Conservation (phyloP, 1,140 invertebrate species). For the Cryptotermes secundus region DNA sequence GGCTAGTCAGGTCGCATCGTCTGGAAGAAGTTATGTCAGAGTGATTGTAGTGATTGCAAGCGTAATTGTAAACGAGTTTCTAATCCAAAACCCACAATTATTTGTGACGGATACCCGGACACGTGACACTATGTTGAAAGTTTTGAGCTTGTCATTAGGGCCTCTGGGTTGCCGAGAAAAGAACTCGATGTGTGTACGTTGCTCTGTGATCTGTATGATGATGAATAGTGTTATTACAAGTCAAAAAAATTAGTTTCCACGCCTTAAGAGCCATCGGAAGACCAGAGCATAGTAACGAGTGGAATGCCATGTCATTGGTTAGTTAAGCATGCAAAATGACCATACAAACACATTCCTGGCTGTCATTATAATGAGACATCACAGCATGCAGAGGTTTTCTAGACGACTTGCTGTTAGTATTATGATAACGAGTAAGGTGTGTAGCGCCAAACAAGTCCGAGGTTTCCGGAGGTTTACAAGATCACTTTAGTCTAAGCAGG, state of each 20-base stretch:
- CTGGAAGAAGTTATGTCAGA: too few species aligned
- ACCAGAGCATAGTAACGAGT: background rate
- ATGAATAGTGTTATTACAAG: background rate
- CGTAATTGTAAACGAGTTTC: too few species aligned
- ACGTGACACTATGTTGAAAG: too few species aligned
- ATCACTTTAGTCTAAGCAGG: too few species aligned
- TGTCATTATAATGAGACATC: background rate
- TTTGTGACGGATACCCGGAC: too few species aligned
- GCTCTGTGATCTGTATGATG: background rate
- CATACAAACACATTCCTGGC: background rate
- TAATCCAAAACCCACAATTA: too few species aligned
- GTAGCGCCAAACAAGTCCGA: background rate
- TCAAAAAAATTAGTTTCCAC: background rate
- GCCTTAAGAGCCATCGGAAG: background rate
- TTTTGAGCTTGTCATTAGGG: background rate
- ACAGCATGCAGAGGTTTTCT: background rate
- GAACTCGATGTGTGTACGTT: background rate
- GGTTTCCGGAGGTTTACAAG: background rate
- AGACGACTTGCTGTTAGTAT: background rate
- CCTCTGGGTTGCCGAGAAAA: background rate
- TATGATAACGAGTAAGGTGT: background rate
- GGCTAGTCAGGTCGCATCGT: too few species aligned
- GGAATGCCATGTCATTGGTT: background rate
- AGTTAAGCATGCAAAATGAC: constrained; percentile 6
- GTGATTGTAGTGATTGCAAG: too few species aligned